A percentile compares a stretch with the other conserved stretches of the same genome.
phyloP scores from a whole-genome alignment of 2,113 vertebrate species.

The Microcebus tavaratra region DNA sequence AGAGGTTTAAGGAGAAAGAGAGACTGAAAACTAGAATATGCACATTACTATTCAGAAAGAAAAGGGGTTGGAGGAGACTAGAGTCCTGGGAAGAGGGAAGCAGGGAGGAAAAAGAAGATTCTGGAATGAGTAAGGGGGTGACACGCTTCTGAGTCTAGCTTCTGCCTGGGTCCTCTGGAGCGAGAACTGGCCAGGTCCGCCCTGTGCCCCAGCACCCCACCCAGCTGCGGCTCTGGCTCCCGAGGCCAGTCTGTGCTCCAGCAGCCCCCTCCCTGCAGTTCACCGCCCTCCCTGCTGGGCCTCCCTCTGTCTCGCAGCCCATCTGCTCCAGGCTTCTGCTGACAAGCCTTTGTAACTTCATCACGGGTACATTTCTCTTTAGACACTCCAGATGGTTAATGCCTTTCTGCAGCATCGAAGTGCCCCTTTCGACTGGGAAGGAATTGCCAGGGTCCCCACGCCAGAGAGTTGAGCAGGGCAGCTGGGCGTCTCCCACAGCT shows the following conservation, averaged over 20 bases:
- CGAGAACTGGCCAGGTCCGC: not conserved
- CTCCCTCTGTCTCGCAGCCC: slow-evolving; percentile 25
- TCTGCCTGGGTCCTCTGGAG: not conserved
- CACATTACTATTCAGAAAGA: not conserved
- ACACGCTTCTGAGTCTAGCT: not conserved
- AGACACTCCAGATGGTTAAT: slow-evolving; percentile 55
- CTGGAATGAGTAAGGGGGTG: not conserved
- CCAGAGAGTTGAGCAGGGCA: not conserved
- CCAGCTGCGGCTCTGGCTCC: not conserved
- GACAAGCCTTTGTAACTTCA: slow-evolving; percentile 20
- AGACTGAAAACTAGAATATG: slow-evolving; percentile 21
- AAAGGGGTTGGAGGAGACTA: not conserved
- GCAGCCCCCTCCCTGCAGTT: not conserved
- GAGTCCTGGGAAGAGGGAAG: not conserved
- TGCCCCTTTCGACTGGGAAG: not conserved
- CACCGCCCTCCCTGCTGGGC: not conserved
- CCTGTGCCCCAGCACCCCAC: not conserved
- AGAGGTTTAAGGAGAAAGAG: not conserved
- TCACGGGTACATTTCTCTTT: slow-evolving; percentile 13
- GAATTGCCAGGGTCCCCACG: not conserved
- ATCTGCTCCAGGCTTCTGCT: slow-evolving; percentile 53
- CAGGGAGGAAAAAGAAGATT: not conserved
- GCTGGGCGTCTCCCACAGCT: not conserved
- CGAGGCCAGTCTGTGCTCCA: not conserved
- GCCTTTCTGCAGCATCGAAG: not conserved